These are phyloP conservation scores for Mesorhabditis belari DNA, from an alignment of 2,888 invertebrate genomes.

Conservation along the genomic window DNA sequence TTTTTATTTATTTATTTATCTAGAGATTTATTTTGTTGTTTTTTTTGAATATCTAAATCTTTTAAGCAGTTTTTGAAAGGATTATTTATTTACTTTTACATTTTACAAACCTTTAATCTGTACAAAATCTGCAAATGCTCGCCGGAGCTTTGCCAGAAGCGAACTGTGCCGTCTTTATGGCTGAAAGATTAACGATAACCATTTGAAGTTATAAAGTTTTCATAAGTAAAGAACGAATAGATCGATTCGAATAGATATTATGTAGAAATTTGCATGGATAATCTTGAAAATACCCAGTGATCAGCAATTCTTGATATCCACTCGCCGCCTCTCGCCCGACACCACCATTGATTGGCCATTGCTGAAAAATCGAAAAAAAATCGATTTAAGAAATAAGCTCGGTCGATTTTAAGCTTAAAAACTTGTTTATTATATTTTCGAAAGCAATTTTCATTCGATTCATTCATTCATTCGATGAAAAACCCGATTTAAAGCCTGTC, in stretches of 20 bases:
- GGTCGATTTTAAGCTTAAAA: too few relatives aligned
- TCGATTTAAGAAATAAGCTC: neutral
- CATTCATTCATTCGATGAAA: too few relatives aligned
- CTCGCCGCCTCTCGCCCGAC: constrained; percentile 90
- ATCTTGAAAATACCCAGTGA: constrained; percentile 74
- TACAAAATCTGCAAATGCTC: constrained; percentile 64
- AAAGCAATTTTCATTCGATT: too few relatives aligned
- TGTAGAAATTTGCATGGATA: neutral
- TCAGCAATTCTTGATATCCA: constrained; percentile 92
- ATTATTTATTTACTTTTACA: neutral
- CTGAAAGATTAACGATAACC: constrained; percentile 10
- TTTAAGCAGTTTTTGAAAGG: constrained; percentile 85
- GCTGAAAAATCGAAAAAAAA: constrained; percentile 54
- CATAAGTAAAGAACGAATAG: neutral
- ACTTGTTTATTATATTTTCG: too few relatives aligned
- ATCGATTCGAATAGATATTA: constrained; percentile 61
- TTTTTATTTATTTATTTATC: too few relatives aligned
- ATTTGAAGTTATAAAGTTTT: neutral
- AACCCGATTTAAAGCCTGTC: too few relatives aligned
- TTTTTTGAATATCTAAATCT: constrained; percentile 56
- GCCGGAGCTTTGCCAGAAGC: constrained; percentile 97
- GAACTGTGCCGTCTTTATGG: constrained; percentile 82
- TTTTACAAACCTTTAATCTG: constrained; percentile 18
- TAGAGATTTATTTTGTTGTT: constrained; percentile 21
- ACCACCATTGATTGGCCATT: constrained; percentile 95